These are phyloP conservation scores for Nyleta sp. DNA, from an alignment of 2,888 invertebrate species.

Conservation along the genomic window DNA sequence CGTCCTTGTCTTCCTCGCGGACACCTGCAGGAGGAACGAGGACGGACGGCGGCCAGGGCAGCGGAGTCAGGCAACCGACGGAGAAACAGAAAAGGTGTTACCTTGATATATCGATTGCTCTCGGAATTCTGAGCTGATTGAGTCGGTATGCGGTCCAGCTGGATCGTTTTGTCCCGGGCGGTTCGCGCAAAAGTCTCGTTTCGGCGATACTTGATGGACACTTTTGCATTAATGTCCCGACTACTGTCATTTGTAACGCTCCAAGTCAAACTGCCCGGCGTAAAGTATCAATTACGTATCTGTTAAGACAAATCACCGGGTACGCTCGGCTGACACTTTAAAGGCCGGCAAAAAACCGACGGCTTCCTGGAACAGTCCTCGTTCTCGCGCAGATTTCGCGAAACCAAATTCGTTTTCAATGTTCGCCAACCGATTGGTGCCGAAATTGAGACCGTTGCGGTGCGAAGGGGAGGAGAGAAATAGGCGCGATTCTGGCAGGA, in stretches of 20 bases:
- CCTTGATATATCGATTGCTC: conserved; percentile 75
- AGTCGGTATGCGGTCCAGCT: conserved; percentile 66
- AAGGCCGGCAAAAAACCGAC: conserved; percentile 32
- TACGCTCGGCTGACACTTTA: conserved; percentile 53
- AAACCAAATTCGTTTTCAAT: conserved; percentile 15
- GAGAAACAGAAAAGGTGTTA: conserved; percentile 72
- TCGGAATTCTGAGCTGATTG: conserved; percentile 69
- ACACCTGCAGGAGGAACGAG: background rate
- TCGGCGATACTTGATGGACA: conserved; percentile 58
- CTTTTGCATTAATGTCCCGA: conserved; percentile 60
- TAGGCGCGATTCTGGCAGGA: too few relatives aligned
- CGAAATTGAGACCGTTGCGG: background rate
- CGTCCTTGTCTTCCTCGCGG: conserved; percentile 3
- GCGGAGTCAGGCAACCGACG: conserved; percentile 62
- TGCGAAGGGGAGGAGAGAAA: too few relatives aligned
- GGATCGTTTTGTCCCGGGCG: conserved; percentile 53
- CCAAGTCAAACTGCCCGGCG: conserved; percentile 39
- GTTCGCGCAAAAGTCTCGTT: conserved; percentile 59
- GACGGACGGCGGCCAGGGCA: conserved; percentile 29
- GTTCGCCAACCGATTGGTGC: conserved; percentile 3
- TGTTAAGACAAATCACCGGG: conserved; percentile 62
- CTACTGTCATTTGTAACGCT: conserved; percentile 64
- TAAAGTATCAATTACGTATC: conserved; percentile 61
- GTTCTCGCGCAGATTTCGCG: conserved; percentile 21
- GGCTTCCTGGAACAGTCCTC: conserved; percentile 40